These are phyloP conservation scores for Halisarca cf. caerulea DNA, from an alignment of 37 sponge, comb jelly and placozoan genomes.

Conservation along the genomic window DNA sequence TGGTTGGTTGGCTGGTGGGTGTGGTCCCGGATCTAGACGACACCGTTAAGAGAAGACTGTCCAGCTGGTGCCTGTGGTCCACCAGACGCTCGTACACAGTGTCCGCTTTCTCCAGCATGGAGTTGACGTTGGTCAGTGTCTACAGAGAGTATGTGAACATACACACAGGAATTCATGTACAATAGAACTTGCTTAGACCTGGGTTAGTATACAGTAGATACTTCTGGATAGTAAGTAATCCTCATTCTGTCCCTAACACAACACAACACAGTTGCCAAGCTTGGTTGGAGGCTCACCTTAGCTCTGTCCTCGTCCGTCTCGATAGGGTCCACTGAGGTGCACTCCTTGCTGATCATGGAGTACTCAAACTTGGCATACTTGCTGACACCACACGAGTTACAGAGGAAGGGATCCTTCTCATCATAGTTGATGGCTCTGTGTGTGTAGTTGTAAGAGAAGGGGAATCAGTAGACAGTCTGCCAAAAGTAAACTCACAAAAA, in stretches of 20 bases:
- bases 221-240: too few relatives aligned
- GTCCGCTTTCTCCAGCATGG: slow-evolving; percentile 83
- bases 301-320: slow-evolving; percentile 88
- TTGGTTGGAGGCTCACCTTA: too few relatives aligned
- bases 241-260: too few relatives aligned
- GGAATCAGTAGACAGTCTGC: neutral
- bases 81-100: slow-evolving; percentile 72
- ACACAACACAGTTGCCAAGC: too few relatives aligned
- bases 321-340: slow-evolving; percentile 90
- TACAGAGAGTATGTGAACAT: too few relatives aligned
- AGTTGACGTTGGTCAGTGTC: slow-evolving; percentile 72
- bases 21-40: slow-evolving; percentile 32
- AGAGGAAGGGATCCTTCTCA: slow-evolving; percentile 95
- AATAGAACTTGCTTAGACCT: too few relatives aligned
- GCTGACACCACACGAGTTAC: slow-evolving; percentile 90
- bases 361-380: slow-evolving; percentile 94
- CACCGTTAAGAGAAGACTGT: slow-evolving; percentile 57
- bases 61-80: slow-evolving; percentile 73
- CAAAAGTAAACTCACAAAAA: too few relatives aligned
- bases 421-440: slow-evolving; percentile 94
- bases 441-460: neutral
- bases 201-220: too few relatives aligned
- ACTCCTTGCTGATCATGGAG: slow-evolving; percentile 49
- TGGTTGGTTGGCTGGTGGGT: neutral
- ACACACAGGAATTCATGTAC: too few relatives aligned